phyloP scores from a whole-genome alignment of 2,888 invertebrate genomes.

The Mesochorus sp. region DNA sequence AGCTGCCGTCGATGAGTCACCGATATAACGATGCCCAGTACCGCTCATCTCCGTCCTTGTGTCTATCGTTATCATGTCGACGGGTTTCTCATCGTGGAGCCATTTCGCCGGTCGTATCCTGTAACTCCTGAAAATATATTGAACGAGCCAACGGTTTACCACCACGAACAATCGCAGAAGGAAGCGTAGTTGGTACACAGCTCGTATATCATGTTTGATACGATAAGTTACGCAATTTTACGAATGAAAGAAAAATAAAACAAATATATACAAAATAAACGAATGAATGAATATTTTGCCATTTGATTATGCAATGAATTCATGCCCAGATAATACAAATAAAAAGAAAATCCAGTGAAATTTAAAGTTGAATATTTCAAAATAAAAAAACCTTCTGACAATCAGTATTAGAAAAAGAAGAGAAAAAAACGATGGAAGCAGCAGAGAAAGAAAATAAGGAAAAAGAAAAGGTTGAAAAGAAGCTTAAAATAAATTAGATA shows the following conservation, averaged over 20 bases:
- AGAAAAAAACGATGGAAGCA: no score
- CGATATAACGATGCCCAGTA: constrained; percentile 80
- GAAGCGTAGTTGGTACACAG: constrained; percentile 23
- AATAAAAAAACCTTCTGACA: no score
- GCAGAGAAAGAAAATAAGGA: no score
- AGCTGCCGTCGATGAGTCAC: constrained; percentile 79
- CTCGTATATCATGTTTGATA: constrained; percentile 7
- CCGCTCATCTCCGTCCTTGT: constrained; percentile 81
- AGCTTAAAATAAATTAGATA: no score
- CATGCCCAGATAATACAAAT: no score
- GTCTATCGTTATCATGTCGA: constrained; percentile 81
- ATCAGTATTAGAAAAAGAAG: no score
- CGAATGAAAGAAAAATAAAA: neutral
- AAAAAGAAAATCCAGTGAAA: no score
- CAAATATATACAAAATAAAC: no score
- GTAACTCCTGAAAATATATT: constrained; percentile 75
- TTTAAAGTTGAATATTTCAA: no score
- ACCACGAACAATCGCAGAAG: constrained; percentile 46
- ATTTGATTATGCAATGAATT: neutral
- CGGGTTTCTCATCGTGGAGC: constrained; percentile 77
- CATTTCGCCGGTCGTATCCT: constrained; percentile 79
- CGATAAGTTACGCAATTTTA: constrained; percentile 3
- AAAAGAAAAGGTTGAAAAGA: no score
- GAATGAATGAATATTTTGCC: neutral
- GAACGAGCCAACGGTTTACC: constrained; percentile 44